Percentiles rank a stretch among this genome's conserved stretches.
These are phyloP conservation scores for Agrotis puta DNA, from an alignment of 2,888 invertebrate genomes.

Conservation along the genomic window DNA sequence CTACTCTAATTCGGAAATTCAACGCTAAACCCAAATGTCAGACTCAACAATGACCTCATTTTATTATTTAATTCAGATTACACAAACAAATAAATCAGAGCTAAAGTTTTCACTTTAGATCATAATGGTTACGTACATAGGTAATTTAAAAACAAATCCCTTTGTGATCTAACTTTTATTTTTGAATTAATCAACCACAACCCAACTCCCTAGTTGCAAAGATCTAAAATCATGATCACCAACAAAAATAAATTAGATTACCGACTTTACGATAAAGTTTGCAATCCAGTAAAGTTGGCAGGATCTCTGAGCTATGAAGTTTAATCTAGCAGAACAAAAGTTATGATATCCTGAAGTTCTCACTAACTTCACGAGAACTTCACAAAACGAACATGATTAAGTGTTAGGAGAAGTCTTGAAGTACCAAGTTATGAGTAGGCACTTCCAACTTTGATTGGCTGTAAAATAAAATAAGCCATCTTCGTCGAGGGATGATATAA, in stretches of 20 bases:
- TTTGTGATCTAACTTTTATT: not conserved
- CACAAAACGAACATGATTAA: conserved; percentile 56
- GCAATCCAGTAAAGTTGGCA: conserved; percentile 32
- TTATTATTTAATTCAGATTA: no score
- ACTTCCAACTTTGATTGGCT: conserved; percentile 49
- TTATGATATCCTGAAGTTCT: conserved; percentile 46
- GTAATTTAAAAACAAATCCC: not conserved
- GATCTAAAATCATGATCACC: conserved; percentile 20
- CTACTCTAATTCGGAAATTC: no score
- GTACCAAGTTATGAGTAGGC: conserved; percentile 36
- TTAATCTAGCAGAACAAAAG: conserved; percentile 60
- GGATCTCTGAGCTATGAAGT: conserved; percentile 48
- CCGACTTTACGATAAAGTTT: conserved; percentile 29
- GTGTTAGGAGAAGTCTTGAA: conserved; percentile 36
- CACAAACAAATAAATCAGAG: no score
- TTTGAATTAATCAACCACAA: not conserved
- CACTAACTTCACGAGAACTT: conserved; percentile 40
- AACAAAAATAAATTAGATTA: conserved; percentile 41
- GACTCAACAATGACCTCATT: no score
- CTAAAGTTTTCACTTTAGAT: no score
- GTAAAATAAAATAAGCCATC: conserved; percentile 47
- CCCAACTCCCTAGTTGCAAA: not conserved
- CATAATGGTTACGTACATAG: not conserved
- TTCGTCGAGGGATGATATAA: not conserved
- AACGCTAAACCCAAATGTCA: no score